A percentile compares a stretch with the other conserved stretches of the same genome.
phyloP scores from a whole-genome alignment of 2,888 invertebrate species.

The Ditula angustiorana region DNA sequence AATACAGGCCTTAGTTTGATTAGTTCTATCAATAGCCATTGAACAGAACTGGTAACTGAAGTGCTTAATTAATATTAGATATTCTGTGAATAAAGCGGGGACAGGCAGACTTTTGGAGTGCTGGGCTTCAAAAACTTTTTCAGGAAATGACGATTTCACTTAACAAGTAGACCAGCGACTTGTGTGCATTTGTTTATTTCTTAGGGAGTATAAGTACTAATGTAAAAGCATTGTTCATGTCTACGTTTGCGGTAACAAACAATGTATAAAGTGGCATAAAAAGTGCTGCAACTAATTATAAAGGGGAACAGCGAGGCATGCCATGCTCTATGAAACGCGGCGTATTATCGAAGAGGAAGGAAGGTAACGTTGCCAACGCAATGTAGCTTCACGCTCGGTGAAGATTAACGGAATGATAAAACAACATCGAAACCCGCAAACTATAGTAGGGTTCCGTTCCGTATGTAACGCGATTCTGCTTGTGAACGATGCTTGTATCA shows the following conservation, averaged over 20 bases:
- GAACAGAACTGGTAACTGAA: not conserved
- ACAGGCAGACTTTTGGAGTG: not conserved
- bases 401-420: slow-evolving; percentile 45
- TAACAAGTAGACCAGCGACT: not conserved
- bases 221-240: not conserved
- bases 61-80: not conserved
- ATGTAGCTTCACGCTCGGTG: slow-evolving; percentile 49
- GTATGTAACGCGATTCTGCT: slow-evolving; percentile 22
- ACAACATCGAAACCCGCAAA: slow-evolving; percentile 27
- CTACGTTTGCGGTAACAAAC: not conserved
- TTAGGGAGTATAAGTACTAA: not conserved
- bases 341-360: slow-evolving; percentile 47
- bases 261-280: not conserved
- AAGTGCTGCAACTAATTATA: not conserved
- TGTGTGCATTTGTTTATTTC: not conserved
- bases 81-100: not conserved
- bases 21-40: not conserved
- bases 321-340: slow-evolving; percentile 41
- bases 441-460: slow-evolving; percentile 24
- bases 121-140: not conserved
- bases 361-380: slow-evolving; percentile 48
- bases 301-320: not conserved
- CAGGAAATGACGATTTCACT: not conserved
- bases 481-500: not conserved
- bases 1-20: too few relatives aligned